A percentile compares a stretch with the other conserved stretches of the same genome.
These are phyloP conservation scores for Columbina picui DNA, from an alignment of 2,113 vertebrate genomes.

Conservation along the genomic window DNA sequence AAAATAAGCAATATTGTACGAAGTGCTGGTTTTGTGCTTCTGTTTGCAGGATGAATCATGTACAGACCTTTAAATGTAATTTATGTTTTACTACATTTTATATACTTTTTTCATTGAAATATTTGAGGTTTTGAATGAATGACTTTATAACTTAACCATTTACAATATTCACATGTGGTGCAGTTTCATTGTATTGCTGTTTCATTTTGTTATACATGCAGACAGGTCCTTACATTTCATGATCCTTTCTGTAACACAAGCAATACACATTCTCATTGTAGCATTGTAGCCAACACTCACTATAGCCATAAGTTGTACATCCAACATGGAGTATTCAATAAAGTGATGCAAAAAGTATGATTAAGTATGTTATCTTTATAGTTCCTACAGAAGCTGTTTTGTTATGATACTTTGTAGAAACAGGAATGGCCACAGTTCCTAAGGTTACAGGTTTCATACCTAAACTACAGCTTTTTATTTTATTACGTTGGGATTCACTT, in stretches of 20 bases:
- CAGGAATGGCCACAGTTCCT: neutral
- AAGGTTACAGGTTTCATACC: neutral
- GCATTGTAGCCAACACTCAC: conserved; percentile 36
- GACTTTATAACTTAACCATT: conserved; percentile 78
- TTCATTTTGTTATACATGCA: conserved; percentile 37
- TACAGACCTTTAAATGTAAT: conserved; percentile 87
- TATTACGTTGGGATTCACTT: conserved; percentile 18
- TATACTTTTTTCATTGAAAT: conserved; percentile 70
- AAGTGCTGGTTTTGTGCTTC: conserved; percentile 67
- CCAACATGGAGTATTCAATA: conserved; percentile 74
- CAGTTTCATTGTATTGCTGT: conserved; percentile 57
- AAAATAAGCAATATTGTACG: conserved; percentile 67
- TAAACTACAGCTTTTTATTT: neutral
- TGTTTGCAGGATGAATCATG: conserved; percentile 72
- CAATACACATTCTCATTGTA: conserved; percentile 22
- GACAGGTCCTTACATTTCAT: conserved; percentile 77
- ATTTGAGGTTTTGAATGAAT: conserved; percentile 68
- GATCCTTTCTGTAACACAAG: conserved; percentile 20
- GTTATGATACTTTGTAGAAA: neutral
- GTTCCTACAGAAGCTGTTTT: neutral
- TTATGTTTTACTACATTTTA: conserved; percentile 84
- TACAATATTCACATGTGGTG: conserved; percentile 51
- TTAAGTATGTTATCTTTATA: conserved; percentile 16
- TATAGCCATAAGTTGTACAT: conserved; percentile 66
- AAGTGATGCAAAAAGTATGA: conserved; percentile 69